Percentiles rank a stretch among this genome's conserved stretches.
Evolutionary conservation across 2,888 invertebrate species (phyloP).

Genomic region (Caenorhabditis virilis): DNA sequence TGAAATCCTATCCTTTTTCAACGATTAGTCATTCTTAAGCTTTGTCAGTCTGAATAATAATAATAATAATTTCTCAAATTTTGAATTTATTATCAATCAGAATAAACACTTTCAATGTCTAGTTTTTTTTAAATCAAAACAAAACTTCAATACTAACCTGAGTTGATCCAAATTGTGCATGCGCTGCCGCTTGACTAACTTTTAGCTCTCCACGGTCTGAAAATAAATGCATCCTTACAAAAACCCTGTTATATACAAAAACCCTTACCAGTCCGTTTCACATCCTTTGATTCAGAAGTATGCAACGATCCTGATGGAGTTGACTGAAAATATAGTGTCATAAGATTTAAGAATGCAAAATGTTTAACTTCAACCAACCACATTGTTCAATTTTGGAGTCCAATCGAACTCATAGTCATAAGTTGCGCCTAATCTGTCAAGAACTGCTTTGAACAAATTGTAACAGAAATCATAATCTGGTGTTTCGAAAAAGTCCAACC

Average conservation of each 20-base stretch:
- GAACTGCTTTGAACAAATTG: conserved; percentile 64
- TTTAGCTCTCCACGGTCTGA: conserved; percentile 46
- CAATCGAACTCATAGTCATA: conserved; percentile 69
- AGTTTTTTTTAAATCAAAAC: too few relatives aligned
- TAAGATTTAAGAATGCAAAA: too few relatives aligned
- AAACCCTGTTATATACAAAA: too few relatives aligned
- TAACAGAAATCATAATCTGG: conserved; percentile 93
- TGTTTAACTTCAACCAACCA: too few relatives aligned
- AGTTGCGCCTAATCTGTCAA: conserved; percentile 62
- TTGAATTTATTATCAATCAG: too few relatives aligned
- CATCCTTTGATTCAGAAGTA: conserved; percentile 54
- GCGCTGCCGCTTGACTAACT: conserved; percentile 34
- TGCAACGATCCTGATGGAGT: conserved; percentile 67
- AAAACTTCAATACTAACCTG: conserved; percentile 60
- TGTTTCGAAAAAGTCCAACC: conserved; percentile 98
- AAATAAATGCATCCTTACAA: too few relatives aligned
- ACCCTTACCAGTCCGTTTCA: conserved; percentile 36
- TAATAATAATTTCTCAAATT: too few relatives aligned
- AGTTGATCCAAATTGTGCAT: conserved; percentile 64
- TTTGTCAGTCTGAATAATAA: too few relatives aligned
- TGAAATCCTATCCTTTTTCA: too few relatives aligned
- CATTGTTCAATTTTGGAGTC: conserved; percentile 68
- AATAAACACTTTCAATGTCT: conserved; percentile 3
- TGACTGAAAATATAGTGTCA: conserved; percentile 48
- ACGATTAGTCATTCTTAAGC: too few relatives aligned